These are phyloP conservation scores for Xestia ashworthii DNA, from an alignment of 2,888 invertebrate species.

Conservation along the genomic window DNA sequence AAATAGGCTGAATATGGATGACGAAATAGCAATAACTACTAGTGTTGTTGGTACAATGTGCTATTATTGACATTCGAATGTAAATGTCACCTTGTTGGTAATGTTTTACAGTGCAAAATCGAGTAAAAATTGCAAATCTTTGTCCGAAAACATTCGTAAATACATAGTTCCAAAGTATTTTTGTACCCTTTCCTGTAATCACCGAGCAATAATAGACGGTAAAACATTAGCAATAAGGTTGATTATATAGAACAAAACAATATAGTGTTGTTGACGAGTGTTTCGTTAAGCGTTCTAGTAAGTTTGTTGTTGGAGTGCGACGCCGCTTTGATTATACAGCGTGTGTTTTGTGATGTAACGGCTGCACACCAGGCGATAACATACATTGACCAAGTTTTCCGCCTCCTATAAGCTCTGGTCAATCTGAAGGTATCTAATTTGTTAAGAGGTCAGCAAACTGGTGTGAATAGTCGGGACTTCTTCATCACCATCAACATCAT, in stretches of 20 bases:
- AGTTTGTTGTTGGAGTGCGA: conserved; percentile 69
- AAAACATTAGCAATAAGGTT: conserved; percentile 55
- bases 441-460: background rate
- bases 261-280: conserved; percentile 63
- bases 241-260: conserved; percentile 61
- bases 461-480: background rate
- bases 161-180: conserved; percentile 33
- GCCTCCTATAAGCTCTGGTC: background rate
- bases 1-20: conserved; percentile 54
- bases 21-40: conserved; percentile 54
- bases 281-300: conserved; percentile 67
- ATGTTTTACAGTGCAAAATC: conserved; percentile 37
- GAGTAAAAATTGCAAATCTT: background rate
- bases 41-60: conserved; percentile 42
- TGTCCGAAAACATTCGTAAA: background rate
- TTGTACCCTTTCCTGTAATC: conserved; percentile 24
- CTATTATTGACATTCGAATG: conserved; percentile 53
- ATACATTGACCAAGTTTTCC: background rate
- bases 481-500: no score
- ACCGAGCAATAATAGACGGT: conserved; percentile 11
- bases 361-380: conserved; percentile 46
- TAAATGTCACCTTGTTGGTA: conserved; percentile 45
- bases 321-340: conserved; percentile 64
- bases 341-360: conserved; percentile 59
- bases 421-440: background rate